Base-by-base conservation (phyloP, 2,113 vertebrate species). In the Hydrochoerus hydrochaeris region DNA sequence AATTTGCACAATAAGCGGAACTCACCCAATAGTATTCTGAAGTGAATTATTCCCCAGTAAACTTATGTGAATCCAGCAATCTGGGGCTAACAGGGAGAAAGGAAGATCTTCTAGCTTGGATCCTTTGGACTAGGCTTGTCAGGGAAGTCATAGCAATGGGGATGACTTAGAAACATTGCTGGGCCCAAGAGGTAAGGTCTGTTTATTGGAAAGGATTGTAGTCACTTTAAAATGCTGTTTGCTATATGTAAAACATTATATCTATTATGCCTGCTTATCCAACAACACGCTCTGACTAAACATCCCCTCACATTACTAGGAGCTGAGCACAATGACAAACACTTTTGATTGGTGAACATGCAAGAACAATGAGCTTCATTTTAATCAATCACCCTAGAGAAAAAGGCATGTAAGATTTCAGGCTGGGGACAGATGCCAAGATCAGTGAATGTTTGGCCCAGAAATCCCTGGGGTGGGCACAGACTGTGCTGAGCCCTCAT, bases 181-280 rank as follows among this genome's bases (percentile, higher is more conserved):
- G 35, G 65, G 62, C 46, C 52, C 13, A 5, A 78, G 54, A 94
- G 22, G 81, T 65, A 88, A 91, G 35, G 87, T 38, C 28, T 95
- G 84, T n/a, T 32, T 49, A 69, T 11, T 78, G 7, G 60, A 89
- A 84, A 96, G 62, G 19, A n/a, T 6, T 83, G 13, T 20, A 54
- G 7, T 90, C 32, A 3, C 67, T 95, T 94, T 92, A 52, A 91
- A 96, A 92, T 91, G 58, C 62, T 84, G 30, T 71, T 95, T 90
- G 49, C 46, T 30, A 52, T 1, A 0, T 91, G 73, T 73, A 26
- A 49, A 84, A 57, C 75, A 82, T 17, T 38, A 44, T 77, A 24
- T 91, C 52, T 82, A 77, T 35, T 81, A 86, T 44, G 92, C 12
- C 17, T 83, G 24, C 44, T 30, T 52, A n/a, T 86, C 80, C 83